Percentiles rank a stretch among this genome's conserved stretches.
Evolutionary conservation across 2,888 invertebrate species (phyloP).

Genomic region (Philereme transversata): DNA sequence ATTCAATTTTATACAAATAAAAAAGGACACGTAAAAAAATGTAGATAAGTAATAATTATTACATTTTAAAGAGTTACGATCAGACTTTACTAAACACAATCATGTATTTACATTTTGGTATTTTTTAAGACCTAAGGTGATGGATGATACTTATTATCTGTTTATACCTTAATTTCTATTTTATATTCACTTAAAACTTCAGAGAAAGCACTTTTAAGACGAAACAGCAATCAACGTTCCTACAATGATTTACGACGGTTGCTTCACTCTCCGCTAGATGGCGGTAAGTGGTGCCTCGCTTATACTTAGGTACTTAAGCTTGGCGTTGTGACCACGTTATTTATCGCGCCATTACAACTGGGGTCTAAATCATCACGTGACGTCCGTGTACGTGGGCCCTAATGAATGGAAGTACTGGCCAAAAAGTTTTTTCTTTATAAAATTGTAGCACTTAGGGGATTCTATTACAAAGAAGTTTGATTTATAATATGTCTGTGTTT

Average conservation of each 20-base stretch:
- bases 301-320: conserved; percentile 38
- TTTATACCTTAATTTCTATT: no score
- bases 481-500: conserved; percentile 51
- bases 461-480: conserved; percentile 65
- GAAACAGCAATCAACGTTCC: conserved; percentile 31
- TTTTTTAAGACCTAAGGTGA: no score
- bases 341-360: conserved; percentile 82
- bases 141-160: no score
- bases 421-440: conserved; percentile 74
- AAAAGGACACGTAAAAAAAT: no score
- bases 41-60: no score
- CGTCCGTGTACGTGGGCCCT: conserved; percentile 73
- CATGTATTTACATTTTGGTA: no score
- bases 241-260: conserved; percentile 35
- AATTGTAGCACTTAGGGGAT: conserved; percentile 78
- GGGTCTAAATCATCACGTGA: conserved; percentile 82
- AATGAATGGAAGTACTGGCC: conserved; percentile 77
- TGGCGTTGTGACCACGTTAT: conserved; percentile 77
- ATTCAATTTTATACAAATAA: no score
- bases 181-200: no score
- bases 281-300: conserved; percentile 45
- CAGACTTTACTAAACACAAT: no score
- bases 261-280: conserved; percentile 40
- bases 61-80: no score
- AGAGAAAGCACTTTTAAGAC: no score